Evolutionary conservation across 2,113 vertebrate species (phyloP).

Genomic region (Nothobranchius furzeri): DNA sequence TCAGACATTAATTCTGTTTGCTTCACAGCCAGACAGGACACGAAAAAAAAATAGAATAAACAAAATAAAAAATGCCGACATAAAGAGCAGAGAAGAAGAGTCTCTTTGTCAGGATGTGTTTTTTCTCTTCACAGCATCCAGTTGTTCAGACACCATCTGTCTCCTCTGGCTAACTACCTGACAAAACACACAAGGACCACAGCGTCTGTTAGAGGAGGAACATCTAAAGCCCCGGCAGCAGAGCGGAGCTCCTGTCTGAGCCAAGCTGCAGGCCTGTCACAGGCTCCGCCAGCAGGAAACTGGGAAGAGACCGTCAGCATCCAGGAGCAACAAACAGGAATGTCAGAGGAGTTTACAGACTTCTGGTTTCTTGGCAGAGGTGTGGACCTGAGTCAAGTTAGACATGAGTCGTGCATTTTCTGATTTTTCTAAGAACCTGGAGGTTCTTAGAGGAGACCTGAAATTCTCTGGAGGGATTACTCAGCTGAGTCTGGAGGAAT

Average conservation of each 20-base stretch:
- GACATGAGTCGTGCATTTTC: too few species aligned
- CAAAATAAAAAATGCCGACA: too few species aligned
- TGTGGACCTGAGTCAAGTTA: too few species aligned
- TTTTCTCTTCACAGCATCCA: conserved; percentile 23
- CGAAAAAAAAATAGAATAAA: too few species aligned
- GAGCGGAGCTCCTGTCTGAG: conserved; percentile 33
- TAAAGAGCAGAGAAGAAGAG: neutral
- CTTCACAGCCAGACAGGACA: too few species aligned
- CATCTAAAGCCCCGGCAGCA: conserved; percentile 35
- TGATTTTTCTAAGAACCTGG: too few species aligned
- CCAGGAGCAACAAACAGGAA: conserved; percentile 3
- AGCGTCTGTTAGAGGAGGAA: conserved; percentile 18
- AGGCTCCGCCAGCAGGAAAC: conserved; percentile 10
- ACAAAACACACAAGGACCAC: conserved; percentile 38
- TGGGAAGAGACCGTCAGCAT: neutral
- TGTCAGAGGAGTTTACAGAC: too few species aligned
- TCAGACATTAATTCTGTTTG: too few species aligned
- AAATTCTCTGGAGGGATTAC: too few species aligned
- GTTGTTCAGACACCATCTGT: conserved; percentile 24
- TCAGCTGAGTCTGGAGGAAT: too few species aligned
- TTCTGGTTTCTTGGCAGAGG: too few species aligned
- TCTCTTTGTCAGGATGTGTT: conserved; percentile 10
- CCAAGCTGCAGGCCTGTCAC: conserved; percentile 34
- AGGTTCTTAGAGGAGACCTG: too few species aligned
- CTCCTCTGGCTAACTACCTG: conserved; percentile 49